Evolutionary conservation across 2,888 invertebrate species (phyloP).

Genomic region (Dromius quadrimaculatus): DNA sequence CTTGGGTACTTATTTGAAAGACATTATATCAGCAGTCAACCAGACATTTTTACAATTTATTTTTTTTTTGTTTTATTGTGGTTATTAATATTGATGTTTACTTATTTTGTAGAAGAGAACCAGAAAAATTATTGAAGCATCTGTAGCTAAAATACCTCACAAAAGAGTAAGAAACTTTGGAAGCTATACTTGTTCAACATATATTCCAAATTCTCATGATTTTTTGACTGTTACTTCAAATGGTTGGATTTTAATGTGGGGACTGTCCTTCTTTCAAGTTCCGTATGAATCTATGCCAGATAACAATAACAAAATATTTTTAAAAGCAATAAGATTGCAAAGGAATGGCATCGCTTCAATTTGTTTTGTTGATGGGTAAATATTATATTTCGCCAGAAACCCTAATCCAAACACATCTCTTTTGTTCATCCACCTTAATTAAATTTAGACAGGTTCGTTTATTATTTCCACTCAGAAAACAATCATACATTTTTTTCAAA

Average conservation of each 20-base stretch:
- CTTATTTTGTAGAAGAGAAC: slow-evolving; percentile 8
- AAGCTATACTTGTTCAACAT: slow-evolving; percentile 68
- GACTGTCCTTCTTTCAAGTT: slow-evolving; percentile 67
- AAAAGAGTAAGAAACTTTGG: slow-evolving; percentile 66
- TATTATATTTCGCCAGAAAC: background rate
- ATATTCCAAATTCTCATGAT: slow-evolving; percentile 67
- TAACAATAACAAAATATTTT: slow-evolving; percentile 66
- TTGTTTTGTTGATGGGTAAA: slow-evolving; percentile 68
- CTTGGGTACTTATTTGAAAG: slow-evolving; percentile 46
- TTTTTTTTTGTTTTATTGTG: no score
- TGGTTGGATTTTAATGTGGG: slow-evolving; percentile 69
- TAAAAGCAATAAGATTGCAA: slow-evolving; percentile 68
- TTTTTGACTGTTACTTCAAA: slow-evolving; percentile 68
- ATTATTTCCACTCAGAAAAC: no score
- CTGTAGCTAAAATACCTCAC: slow-evolving; percentile 2
- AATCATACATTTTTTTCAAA: no score
- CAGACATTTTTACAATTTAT: no score
- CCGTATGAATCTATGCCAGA: slow-evolving; percentile 59
- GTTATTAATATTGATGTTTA: no score
- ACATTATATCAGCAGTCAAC: no score
- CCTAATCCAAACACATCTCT: no score
- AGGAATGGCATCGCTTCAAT: slow-evolving; percentile 62
- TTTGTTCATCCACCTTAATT: no score
- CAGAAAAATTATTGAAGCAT: background rate
- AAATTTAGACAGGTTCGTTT: no score